phyloP scores from a whole-genome alignment of 1,140 invertebrate species.

The Aphelinus certus region DNA sequence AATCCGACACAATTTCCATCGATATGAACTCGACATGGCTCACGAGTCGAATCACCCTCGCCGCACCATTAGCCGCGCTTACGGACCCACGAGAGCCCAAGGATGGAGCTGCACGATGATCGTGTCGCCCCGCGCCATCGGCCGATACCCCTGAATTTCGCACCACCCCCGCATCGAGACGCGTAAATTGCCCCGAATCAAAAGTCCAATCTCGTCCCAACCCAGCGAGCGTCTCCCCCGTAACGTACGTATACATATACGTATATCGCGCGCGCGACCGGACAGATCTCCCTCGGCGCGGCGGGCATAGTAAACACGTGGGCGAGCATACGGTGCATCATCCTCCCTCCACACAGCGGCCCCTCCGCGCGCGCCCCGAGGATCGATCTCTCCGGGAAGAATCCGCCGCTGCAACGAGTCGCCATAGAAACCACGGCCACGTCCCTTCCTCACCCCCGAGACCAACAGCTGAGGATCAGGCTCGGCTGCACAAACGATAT shows the following conservation, averaged over 20 bases:
- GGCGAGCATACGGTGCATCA: conserved; percentile 4
- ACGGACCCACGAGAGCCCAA: no score
- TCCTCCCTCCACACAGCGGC: not conserved
- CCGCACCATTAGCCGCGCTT: no score
- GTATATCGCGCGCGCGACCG: no score
- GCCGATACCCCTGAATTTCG: no score
- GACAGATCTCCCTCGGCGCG: not conserved
- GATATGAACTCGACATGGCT: no score
- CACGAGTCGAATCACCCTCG: no score
- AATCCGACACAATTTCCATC: no score
- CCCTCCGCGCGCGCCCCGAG: not conserved
- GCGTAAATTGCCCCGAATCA: no score
- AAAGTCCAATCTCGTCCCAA: no score
- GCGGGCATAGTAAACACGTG: conserved; percentile 6
- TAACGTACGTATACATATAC: not conserved
- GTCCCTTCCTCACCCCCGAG: no score
- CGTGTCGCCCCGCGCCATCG: not conserved
- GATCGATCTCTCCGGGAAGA: conserved; percentile 1
- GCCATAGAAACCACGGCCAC: conserved; percentile 29
- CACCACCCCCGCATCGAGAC: no score
- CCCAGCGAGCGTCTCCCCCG: not conserved
- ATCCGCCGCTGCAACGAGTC: conserved; percentile 20
- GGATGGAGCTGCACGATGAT: not conserved
- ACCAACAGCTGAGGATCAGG: no score
- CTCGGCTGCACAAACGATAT: not conserved